phyloP scores from a whole-genome alignment of 2,888 invertebrate species.

The Itoplectis maculator region DNA sequence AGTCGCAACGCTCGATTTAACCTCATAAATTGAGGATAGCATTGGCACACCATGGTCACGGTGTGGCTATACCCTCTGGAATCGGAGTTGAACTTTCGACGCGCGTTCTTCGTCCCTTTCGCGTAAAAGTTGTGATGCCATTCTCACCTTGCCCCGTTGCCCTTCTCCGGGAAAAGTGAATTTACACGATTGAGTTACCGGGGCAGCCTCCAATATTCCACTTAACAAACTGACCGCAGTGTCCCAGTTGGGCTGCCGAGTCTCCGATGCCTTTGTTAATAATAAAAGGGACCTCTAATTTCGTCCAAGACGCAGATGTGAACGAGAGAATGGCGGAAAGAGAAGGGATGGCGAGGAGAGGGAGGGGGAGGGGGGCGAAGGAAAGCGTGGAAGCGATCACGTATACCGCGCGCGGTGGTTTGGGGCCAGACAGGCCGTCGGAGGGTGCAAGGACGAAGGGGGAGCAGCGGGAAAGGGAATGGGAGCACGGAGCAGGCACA shows the following conservation, averaged over 20 bases:
- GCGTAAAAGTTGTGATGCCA: constrained; percentile 45
- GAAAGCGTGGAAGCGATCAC: constrained; percentile 47
- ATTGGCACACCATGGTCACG: constrained; percentile 66
- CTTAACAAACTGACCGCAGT: constrained; percentile 38
- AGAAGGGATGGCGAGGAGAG: constrained; percentile 36
- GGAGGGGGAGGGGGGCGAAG: constrained; percentile 36
- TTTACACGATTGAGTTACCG: constrained; percentile 16
- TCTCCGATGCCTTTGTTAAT: neutral
- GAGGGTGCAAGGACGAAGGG: constrained; percentile 62
- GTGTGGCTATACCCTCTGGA: constrained; percentile 56
- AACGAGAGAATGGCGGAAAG: constrained; percentile 20
- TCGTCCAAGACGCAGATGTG: constrained; percentile 66
- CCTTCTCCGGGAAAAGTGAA: constrained; percentile 11
- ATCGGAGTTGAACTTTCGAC: constrained; percentile 64
- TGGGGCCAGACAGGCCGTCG: constrained; percentile 74
- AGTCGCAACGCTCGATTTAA: constrained; percentile 56
- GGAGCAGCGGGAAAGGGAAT: constrained; percentile 49
- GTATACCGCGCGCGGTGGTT: constrained; percentile 64
- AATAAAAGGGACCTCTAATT: constrained; percentile 63
- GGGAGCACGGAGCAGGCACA: constrained; percentile 56
- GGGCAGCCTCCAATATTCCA: constrained; percentile 3
- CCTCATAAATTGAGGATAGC: constrained; percentile 71
- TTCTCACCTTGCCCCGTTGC: neutral
- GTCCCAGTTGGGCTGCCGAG: neutral
- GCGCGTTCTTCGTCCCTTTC: constrained; percentile 68